phyloP scores from a whole-genome alignment of 2,888 invertebrate genomes.

The Caenorhabditis panamensis region DNA sequence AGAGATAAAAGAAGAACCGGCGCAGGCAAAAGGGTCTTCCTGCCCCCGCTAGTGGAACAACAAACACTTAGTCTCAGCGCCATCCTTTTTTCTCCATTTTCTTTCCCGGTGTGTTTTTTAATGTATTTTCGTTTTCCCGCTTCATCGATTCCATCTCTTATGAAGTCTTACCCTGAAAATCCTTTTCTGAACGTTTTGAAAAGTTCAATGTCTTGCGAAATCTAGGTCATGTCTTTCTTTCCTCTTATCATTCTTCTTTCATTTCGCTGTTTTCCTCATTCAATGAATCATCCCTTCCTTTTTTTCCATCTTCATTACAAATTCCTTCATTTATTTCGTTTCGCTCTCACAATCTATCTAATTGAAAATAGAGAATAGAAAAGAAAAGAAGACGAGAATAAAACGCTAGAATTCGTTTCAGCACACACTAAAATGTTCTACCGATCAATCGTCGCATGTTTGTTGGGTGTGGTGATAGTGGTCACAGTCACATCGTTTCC shows the following conservation, averaged over 20 bases:
- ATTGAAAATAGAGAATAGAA: too few species aligned
- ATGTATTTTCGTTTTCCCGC: neutral
- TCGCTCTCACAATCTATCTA: too few species aligned
- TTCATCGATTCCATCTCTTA: too few species aligned
- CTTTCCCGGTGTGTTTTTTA: conserved; percentile 3
- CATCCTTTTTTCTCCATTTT: neutral
- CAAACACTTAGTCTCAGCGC: conserved; percentile 16
- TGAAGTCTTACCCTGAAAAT: too few species aligned
- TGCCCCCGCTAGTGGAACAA: conserved; percentile 17
- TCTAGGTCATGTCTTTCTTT: neutral
- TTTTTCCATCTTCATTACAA: neutral
- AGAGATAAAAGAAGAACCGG: neutral
- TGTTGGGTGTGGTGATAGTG: conserved; percentile 19
- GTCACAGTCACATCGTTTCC: too few species aligned
- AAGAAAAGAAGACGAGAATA: too few species aligned
- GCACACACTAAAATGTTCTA: conserved; percentile 15
- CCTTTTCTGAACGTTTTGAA: too few species aligned
- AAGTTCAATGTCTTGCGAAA: neutral
- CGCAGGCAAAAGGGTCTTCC: neutral
- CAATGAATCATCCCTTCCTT: conserved; percentile 25
- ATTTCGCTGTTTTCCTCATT: neutral
- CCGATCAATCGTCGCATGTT: conserved; percentile 5
- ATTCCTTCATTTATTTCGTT: too few species aligned
- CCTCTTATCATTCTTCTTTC: neutral
- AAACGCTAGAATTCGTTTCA: neutral